Base-by-base conservation (phyloP, 1,140 invertebrate species). In the Ceratoteleas bidentatus region DNA sequence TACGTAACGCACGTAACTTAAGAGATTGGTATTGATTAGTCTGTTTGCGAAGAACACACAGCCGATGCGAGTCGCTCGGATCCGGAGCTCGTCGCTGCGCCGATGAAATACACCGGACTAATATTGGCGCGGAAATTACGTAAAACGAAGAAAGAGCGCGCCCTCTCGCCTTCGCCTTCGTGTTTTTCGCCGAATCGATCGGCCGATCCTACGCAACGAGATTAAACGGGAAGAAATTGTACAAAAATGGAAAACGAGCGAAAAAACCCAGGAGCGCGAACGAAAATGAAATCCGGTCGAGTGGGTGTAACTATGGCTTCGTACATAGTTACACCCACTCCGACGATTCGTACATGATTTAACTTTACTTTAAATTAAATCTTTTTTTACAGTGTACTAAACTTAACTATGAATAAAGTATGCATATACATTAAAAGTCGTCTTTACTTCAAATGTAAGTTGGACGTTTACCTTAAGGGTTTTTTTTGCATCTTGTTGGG, bases 111-210 rank as follows among this genome's bases (percentile, higher is more conserved):
- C 87, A 86, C 76, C 85, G 87, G 87, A 87, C 87, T 87, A 90
- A 90, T 90, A 90, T 90, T 90, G 84, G 88, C 87, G 86, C 86
- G 88, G 88, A 90, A 90, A 90, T 90, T 90, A 89, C 89, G 87
- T 88, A 90, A 90, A 89, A 90, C 86, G 88, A 88, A 90, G 87
- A 88, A 90, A 90, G 86, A 84, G 83, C 81, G 83, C 85, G 83
- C 81, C 82, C 85, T 82, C 36, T 40, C 73, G 82, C 85, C 85
- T 85, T 80, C 68, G 85, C 82, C 24, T 24, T 24, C 81, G 66
- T 76, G 73, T 87, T 84, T 87, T 82, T 81, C 86, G 84, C 84
- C 85, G 84, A 84, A 85, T 87, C 85, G 84, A 64, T 74, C 82
- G 50, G 81, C 83, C 80, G 81, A 87, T 86, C 85, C 81, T 76